A percentile compares a stretch with the other conserved stretches of the same genome.
Conservation (phyloP, 2,888 invertebrate species). For the Corbicula japonica region DNA sequence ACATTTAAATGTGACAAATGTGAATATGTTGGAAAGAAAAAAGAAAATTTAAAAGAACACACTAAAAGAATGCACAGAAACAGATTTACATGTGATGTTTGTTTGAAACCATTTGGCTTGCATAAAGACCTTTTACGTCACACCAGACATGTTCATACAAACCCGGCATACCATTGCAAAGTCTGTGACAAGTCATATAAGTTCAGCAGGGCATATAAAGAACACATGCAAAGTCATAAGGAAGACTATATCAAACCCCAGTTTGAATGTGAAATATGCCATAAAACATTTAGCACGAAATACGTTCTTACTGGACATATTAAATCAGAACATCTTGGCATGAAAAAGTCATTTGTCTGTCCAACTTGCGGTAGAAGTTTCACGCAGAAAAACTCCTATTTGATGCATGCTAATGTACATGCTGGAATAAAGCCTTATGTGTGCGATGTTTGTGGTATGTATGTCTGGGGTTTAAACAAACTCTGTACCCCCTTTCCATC, state of each 20-base stretch:
- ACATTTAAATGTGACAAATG: conserved; percentile 70
- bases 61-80: conserved; percentile 72
- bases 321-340: conserved; percentile 78
- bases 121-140: conserved; percentile 77
- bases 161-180: conserved; percentile 74
- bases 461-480: too few species aligned
- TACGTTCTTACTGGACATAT: conserved; percentile 77
- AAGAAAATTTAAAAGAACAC: conserved; percentile 71
- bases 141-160: conserved; percentile 67
- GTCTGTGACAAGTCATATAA: conserved; percentile 80
- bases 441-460: conserved; percentile 80
- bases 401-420: conserved; percentile 81
- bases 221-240: conserved; percentile 75
- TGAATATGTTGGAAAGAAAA: conserved; percentile 67
- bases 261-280: conserved; percentile 77
- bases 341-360: conserved; percentile 77
- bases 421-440: conserved; percentile 78
- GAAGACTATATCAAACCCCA: conserved; percentile 75
- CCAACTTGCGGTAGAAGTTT: conserved; percentile 81
- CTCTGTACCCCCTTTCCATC: too few species aligned
- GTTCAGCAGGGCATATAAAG: conserved; percentile 67
- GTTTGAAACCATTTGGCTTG: conserved; percentile 75
- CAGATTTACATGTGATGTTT: conserved; percentile 72
- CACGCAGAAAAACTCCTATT: conserved; percentile 77
- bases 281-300: conserved; percentile 78